Evolutionary conservation across 1,140 invertebrate genomes (phyloP).

Genomic region (Pissodes strobi): DNA sequence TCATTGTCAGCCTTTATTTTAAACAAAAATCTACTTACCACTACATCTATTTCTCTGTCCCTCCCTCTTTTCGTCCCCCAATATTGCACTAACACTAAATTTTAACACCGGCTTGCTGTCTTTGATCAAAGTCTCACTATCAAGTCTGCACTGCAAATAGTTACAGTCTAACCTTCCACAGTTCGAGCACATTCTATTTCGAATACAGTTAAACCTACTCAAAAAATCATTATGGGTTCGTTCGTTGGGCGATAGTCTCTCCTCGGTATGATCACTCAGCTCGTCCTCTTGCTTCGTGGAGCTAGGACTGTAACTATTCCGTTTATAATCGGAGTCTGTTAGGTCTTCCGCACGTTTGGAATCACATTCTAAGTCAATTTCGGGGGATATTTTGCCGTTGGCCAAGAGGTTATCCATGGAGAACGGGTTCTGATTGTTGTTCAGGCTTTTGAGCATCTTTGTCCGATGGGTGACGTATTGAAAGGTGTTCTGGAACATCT

Average conservation of each 20-base stretch:
- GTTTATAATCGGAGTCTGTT: slow-evolving; percentile 16
- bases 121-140: slow-evolving; percentile 48
- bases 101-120: slow-evolving; percentile 79
- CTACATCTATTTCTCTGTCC: slow-evolving; percentile 47
- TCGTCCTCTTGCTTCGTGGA: slow-evolving; percentile 33
- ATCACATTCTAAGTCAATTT: slow-evolving; percentile 42
- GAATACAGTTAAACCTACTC: slow-evolving; percentile 49
- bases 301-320: slow-evolving; percentile 16
- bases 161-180: slow-evolving; percentile 55
- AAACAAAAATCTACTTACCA: slow-evolving; percentile 56
- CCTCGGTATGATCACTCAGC: slow-evolving; percentile 39
- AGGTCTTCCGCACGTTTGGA: slow-evolving; percentile 31
- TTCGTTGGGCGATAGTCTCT: slow-evolving; percentile 35
- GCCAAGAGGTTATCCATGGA: slow-evolving; percentile 54
- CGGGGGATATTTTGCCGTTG: slow-evolving; percentile 48
- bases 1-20: background rate
- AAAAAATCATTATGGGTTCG: slow-evolving; percentile 46
- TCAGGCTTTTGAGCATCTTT: slow-evolving; percentile 52
- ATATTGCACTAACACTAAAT: slow-evolving; percentile 90
- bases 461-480: slow-evolving; percentile 45
- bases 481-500: slow-evolving; percentile 50
- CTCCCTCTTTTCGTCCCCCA: slow-evolving; percentile 63
- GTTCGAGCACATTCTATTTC: slow-evolving; percentile 51
- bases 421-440: slow-evolving; percentile 52
- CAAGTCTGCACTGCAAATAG: slow-evolving; percentile 51